phyloP scores from a whole-genome alignment of 1,140 invertebrate species.

The Callitettix versicolor region DNA sequence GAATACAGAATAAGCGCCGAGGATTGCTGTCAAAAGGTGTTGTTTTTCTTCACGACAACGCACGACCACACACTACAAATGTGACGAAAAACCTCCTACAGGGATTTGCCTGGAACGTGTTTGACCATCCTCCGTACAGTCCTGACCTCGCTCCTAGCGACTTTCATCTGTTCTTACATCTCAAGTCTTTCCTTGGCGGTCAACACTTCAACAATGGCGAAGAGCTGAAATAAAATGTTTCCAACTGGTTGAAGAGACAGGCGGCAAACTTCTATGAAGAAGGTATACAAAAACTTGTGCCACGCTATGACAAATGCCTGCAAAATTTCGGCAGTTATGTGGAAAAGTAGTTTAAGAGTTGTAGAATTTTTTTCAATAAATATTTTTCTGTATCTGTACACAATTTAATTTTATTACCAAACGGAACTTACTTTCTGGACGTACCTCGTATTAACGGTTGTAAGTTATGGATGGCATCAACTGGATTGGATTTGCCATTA shows the following conservation, averaged over 20 bases:
- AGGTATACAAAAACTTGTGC: slow-evolving; percentile 13
- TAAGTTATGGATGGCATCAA: no score
- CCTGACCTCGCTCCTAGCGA: slow-evolving; percentile 30
- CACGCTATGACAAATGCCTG: slow-evolving; percentile 16
- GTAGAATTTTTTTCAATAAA: no score
- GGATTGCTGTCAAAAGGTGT: slow-evolving; percentile 20
- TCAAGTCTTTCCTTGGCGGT: slow-evolving; percentile 17
- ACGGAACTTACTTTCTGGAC: no score
- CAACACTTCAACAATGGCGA: slow-evolving; percentile 12
- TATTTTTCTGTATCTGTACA: no score
- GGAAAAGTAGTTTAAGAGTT: no score
- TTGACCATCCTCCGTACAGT: slow-evolving; percentile 28
- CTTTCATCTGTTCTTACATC: slow-evolving; percentile 28
- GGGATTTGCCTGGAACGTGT: slow-evolving; percentile 27
- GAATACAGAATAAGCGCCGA: no score
- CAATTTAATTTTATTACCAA: no score
- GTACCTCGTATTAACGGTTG: no score
- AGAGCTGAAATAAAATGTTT: slow-evolving; percentile 12
- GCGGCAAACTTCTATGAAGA: slow-evolving; percentile 8
- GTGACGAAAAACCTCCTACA: slow-evolving; percentile 16
- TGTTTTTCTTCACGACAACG: slow-evolving; percentile 31
- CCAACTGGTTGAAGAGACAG: slow-evolving; percentile 9
- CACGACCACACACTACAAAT: slow-evolving; percentile 25
- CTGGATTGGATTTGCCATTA: no score
- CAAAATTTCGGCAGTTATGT: neutral